Percentiles rank a stretch among this genome's conserved stretches.
Conservation (phyloP, 2,888 invertebrate species). For the Tinea pellionella region DNA sequence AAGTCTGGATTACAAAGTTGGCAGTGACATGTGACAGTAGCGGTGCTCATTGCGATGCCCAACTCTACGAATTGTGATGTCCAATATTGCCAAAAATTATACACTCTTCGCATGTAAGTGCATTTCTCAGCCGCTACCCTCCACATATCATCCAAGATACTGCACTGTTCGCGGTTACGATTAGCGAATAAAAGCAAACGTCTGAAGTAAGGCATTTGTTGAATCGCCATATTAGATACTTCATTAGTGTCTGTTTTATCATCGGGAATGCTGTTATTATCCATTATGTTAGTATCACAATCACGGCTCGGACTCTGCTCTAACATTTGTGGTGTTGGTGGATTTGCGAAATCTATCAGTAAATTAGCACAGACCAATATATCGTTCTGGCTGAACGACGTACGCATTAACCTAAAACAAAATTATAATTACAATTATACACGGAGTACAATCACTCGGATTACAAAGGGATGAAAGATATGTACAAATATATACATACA, state of each 20-base stretch:
- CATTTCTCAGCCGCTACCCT: slow-evolving; percentile 43
- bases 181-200: slow-evolving; percentile 35
- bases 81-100: slow-evolving; percentile 51
- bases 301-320: slow-evolving; percentile 23
- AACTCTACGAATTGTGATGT: slow-evolving; percentile 46
- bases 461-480: no score
- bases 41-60: slow-evolving; percentile 38
- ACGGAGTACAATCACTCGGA: no score
- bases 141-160: slow-evolving; percentile 43
- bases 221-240: slow-evolving; percentile 26
- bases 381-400: neutral
- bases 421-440: no score
- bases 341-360: neutral
- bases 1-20: slow-evolving; percentile 41
- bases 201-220: slow-evolving; percentile 45
- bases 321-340: slow-evolving; percentile 31
- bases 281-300: neutral
- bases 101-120: slow-evolving; percentile 44
- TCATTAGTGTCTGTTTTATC: neutral
- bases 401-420: neutral
- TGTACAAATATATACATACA: no score
- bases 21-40: slow-evolving; percentile 49
- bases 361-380: neutral
- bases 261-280: neutral
- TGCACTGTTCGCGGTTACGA: slow-evolving; percentile 32